Percentiles rank a stretch among this genome's conserved stretches.
Conservation (phyloP, 2,797 vertebrate species). For the Hoplostethus atlanticus region DNA sequence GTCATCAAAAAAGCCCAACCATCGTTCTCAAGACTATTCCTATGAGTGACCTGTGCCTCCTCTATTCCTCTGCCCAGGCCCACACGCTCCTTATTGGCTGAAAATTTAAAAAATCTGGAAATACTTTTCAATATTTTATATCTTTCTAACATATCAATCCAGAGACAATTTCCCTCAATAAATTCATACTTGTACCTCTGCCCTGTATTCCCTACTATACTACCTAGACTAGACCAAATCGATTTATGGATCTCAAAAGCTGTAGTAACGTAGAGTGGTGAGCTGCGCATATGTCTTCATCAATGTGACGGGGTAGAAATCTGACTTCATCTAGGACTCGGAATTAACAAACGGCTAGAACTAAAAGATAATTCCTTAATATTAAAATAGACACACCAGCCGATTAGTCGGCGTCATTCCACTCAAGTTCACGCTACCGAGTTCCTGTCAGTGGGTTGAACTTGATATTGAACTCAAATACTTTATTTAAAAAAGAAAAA, state of each 20-base stretch:
- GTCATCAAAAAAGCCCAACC: slow-evolving; percentile 42
- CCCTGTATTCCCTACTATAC: not conserved
- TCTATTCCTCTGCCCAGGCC: not conserved
- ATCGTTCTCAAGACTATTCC: slow-evolving; percentile 26
- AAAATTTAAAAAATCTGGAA: slow-evolving; percentile 28
- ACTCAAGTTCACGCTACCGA: slow-evolving; percentile 70
- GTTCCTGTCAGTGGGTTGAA: slow-evolving; percentile 60
- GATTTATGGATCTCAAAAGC: slow-evolving; percentile 46
- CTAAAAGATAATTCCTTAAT: not conserved
- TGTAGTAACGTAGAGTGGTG: slow-evolving; percentile 15
- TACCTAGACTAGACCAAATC: slow-evolving; percentile 3
- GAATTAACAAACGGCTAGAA: not conserved
- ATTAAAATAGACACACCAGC: not conserved
- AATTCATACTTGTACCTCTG: slow-evolving; percentile 19
- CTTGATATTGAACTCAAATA: slow-evolving; percentile 80
- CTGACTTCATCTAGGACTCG: not conserved
- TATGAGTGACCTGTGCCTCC: slow-evolving; percentile 14
- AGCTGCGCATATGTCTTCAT: not conserved
- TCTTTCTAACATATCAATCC: not conserved
- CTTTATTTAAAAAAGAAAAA: slow-evolving; percentile 18
- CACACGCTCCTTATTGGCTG: not conserved
- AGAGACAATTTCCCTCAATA: slow-evolving; percentile 20
- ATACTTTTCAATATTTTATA: slow-evolving; percentile 3
- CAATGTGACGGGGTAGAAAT: not conserved
- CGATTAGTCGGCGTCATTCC: slow-evolving; percentile 19